These are phyloP conservation scores for Plebejus anna DNA, from an alignment of 2,888 invertebrate species.

Conservation along the genomic window DNA sequence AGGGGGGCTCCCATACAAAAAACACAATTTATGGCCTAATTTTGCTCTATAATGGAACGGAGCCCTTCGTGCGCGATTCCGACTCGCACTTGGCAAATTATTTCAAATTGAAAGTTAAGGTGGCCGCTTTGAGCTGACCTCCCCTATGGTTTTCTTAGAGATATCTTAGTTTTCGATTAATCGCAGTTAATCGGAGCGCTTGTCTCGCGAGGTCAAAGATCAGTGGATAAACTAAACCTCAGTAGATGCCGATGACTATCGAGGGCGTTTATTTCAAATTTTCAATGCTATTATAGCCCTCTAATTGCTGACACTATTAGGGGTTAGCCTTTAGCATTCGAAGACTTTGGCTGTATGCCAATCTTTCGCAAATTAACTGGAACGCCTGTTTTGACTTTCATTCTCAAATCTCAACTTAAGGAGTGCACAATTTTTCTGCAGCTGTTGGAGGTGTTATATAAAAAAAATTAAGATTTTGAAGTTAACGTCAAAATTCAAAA, in stretches of 20 bases:
- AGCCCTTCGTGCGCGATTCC: too few species aligned
- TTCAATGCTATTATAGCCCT: slow-evolving; percentile 5
- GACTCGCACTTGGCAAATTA: too few species aligned
- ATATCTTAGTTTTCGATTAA: too few species aligned
- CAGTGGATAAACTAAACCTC: neutral
- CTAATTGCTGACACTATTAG: slow-evolving; percentile 16
- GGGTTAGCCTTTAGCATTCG: neutral
- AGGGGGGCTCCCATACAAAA: too few species aligned
- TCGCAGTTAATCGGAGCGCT: neutral
- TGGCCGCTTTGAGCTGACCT: too few species aligned
- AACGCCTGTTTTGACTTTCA: neutral
- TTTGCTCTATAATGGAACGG: too few species aligned
- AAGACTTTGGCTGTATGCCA: slow-evolving; percentile 24
- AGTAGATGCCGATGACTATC: neutral
- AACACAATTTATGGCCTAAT: too few species aligned
- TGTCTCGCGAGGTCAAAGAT: neutral
- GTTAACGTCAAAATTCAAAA: neutral
- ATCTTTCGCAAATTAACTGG: neutral
- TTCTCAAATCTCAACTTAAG: neutral
- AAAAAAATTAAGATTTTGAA: too few species aligned
- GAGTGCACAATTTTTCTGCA: neutral
- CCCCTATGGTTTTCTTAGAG: too few species aligned
- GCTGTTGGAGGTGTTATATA: slow-evolving; percentile 38
- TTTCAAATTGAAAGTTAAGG: too few species aligned
- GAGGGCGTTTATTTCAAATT: slow-evolving; percentile 6